phyloP scores from a whole-genome alignment of 1,140 invertebrate genomes.

The Thaumatotibia leucotreta region DNA sequence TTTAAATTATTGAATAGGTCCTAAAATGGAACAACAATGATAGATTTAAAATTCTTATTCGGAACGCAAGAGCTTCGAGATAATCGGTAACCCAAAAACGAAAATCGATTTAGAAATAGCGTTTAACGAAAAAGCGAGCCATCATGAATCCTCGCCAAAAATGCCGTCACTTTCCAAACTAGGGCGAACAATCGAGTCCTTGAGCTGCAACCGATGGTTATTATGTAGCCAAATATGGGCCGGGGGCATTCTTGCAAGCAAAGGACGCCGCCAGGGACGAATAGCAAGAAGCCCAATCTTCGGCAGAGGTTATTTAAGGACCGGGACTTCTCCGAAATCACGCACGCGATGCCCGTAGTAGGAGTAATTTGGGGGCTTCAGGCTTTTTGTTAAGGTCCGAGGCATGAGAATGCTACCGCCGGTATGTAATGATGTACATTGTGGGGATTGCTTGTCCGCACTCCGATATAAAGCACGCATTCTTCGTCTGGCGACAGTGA shows the following conservation, averaged over 20 bases:
- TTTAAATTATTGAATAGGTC: background rate
- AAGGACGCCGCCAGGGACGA: constrained; percentile 70
- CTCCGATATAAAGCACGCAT: background rate
- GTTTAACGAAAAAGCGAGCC: constrained; percentile 17
- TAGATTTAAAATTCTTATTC: background rate
- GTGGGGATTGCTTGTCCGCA: background rate
- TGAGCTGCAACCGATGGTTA: constrained; percentile 45
- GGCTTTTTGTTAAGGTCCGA: constrained; percentile 27
- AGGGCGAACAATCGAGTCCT: constrained; percentile 58
- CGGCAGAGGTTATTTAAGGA: constrained; percentile 55
- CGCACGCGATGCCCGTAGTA: constrained; percentile 51
- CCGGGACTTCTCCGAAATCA: constrained; percentile 59
- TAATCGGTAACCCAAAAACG: background rate
- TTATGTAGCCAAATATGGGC: constrained; percentile 64
- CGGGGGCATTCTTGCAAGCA: constrained; percentile 52
- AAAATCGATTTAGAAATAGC: background rate
- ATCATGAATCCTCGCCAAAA: constrained; percentile 37
- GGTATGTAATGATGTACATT: background rate
- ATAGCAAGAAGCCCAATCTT: constrained; percentile 49
- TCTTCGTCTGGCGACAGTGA: background rate
- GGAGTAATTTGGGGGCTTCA: constrained; percentile 44
- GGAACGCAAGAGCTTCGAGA: background rate
- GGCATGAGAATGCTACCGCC: background rate
- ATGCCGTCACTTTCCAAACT: constrained; percentile 57
- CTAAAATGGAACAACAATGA: background rate